Conservation (phyloP, 2,113 vertebrate species). For the Notiomystis cincta region DNA sequence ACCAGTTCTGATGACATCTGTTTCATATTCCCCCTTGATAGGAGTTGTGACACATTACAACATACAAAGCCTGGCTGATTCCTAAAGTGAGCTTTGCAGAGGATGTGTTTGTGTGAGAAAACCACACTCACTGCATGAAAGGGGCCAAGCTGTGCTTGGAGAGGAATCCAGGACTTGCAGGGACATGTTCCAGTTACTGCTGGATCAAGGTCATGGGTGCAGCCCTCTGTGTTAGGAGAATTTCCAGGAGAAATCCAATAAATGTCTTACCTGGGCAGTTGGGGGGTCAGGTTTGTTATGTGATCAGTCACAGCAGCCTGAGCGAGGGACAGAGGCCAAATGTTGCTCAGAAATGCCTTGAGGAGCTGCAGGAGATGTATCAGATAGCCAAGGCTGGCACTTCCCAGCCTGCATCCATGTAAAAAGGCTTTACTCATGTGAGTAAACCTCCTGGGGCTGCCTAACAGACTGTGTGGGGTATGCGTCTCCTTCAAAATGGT, state of each 20-base stretch:
- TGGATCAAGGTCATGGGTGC: not conserved
- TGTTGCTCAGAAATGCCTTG: not conserved
- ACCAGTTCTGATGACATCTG: not conserved
- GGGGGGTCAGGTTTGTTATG: not conserved
- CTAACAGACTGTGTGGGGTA: not conserved
- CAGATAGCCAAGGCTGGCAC: not conserved
- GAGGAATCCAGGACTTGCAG: not conserved
- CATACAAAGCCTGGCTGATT: not conserved
- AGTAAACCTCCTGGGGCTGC: constrained; percentile 12
- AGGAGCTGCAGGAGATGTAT: not conserved
- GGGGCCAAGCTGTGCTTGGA: not conserved
- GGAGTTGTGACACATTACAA: constrained; percentile 12
- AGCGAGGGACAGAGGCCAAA: not conserved
- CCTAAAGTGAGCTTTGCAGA: not conserved
- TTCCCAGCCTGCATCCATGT: not conserved
- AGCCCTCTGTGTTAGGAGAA: rapidly evolving
- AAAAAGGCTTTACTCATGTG: not conserved
- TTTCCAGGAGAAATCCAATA: not conserved
- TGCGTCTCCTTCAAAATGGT: constrained; percentile 12
- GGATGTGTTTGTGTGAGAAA: not conserved
- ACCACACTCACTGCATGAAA: not conserved
- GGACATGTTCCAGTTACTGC: not conserved
- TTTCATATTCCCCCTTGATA: constrained; percentile 25
- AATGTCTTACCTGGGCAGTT: not conserved
- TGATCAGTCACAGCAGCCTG: not conserved